phyloP scores from a whole-genome alignment of 2,888 invertebrate species.

The Stramonita haemastoma region DNA sequence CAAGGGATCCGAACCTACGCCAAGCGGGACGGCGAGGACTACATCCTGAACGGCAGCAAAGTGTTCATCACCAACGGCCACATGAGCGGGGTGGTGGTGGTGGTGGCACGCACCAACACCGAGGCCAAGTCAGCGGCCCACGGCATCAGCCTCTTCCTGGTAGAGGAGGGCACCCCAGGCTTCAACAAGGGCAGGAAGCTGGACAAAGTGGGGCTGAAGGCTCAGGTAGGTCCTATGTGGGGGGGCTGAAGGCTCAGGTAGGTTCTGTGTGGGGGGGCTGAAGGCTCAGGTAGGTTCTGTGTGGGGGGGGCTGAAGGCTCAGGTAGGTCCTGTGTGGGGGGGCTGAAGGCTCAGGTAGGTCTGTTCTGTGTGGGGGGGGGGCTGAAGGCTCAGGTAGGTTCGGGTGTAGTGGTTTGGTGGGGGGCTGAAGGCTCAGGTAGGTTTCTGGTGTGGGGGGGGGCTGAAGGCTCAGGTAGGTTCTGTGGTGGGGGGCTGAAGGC shows the following conservation, averaged over 20 bases:
- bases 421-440: too few relatives aligned
- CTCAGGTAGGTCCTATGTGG: slow-evolving; percentile 62
- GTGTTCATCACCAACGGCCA: slow-evolving; percentile 79
- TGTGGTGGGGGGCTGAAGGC: too few relatives aligned
- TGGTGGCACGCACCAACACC: slow-evolving; percentile 78
- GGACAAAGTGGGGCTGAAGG: slow-evolving; percentile 78
- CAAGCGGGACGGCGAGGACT: slow-evolving; percentile 77
- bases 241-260: background rate
- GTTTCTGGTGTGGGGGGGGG: background rate
- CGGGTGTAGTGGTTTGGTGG: too few relatives aligned
- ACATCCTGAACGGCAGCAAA: slow-evolving; percentile 79
- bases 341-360: background rate
- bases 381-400: too few relatives aligned
- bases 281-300: background rate
- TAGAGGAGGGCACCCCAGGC: slow-evolving; percentile 77
- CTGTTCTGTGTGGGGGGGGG: slow-evolving; percentile 56
- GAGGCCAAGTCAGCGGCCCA: slow-evolving; percentile 77
- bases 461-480: background rate
- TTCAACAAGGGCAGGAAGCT: slow-evolving; percentile 78
- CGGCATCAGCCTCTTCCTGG: slow-evolving; percentile 78
- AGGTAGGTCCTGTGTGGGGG: background rate
- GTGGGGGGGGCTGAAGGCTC: background rate
- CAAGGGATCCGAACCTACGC: slow-evolving; percentile 78
- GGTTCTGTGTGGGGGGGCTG: background rate
- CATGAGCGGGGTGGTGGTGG: slow-evolving; percentile 77